A percentile compares a stretch with the other conserved stretches of the same genome.
Conservation (phyloP, 2,113 vertebrate genomes). For the Rhombomys opimus region DNA sequence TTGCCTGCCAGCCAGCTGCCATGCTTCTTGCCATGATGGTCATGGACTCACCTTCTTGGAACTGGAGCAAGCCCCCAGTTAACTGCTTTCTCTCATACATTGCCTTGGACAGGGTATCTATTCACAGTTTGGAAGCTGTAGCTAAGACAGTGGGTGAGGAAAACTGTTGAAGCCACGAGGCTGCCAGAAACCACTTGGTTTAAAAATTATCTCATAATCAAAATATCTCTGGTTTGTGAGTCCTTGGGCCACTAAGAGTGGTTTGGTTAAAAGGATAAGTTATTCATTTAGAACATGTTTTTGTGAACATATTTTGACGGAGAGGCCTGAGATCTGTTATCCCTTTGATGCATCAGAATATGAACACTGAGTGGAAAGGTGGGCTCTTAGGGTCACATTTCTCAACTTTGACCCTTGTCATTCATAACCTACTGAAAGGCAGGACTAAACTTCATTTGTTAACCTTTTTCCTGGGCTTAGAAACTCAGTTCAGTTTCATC, state of each 20-base stretch:
- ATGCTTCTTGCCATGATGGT: not conserved
- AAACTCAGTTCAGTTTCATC: conserved; percentile 37
- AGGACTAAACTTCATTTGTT: not conserved
- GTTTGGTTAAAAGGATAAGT: not conserved
- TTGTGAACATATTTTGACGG: not conserved
- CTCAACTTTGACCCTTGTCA: not conserved
- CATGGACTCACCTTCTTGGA: not conserved
- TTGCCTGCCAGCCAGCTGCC: not conserved
- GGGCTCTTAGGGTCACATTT: not conserved
- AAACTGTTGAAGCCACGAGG: not conserved
- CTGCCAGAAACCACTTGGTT: conserved; percentile 3
- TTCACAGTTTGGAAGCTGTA: not conserved
- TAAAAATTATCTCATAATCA: conserved; percentile 9
- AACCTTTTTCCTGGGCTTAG: not conserved
- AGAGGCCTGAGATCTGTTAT: not conserved
- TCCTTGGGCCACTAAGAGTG: not conserved
- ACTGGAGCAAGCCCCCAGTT: not conserved
- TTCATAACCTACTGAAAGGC: not conserved
- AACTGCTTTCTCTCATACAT: not conserved
- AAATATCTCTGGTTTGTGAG: not conserved
- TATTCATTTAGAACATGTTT: not conserved
- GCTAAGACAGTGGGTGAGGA: not conserved
- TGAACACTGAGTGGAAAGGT: not conserved
- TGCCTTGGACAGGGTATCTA: not conserved
- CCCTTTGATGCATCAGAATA: not conserved